A percentile compares a stretch with the other conserved stretches of the same genome.
phyloP scores from a whole-genome alignment of 2,113 vertebrate species.

The Ivindomyrus marchei region DNA sequence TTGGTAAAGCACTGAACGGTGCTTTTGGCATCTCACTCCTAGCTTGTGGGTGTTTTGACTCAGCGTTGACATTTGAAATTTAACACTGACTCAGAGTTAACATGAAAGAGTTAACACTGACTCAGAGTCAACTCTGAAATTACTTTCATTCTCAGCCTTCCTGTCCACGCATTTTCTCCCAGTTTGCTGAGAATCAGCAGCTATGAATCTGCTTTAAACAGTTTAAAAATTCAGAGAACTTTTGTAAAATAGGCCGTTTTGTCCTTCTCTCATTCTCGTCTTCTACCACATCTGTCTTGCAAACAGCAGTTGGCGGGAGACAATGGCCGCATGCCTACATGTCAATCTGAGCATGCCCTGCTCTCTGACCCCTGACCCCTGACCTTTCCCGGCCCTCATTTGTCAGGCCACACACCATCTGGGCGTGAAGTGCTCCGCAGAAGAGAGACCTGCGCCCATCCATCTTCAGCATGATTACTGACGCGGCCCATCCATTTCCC shows the following conservation, averaged over 20 bases:
- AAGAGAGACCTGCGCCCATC: constrained; percentile 22
- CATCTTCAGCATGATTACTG: constrained; percentile 31
- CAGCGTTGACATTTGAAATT: background rate
- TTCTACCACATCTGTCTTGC: constrained; percentile 15
- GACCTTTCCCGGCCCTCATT: constrained; percentile 43
- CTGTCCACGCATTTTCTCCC: background rate
- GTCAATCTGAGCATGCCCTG: constrained; percentile 32
- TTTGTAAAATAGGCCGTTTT: background rate
- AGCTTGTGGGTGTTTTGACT: background rate
- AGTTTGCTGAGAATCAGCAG: background rate
- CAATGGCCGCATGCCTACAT: constrained; percentile 32
- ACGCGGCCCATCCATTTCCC: background rate
- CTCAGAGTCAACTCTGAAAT: background rate
- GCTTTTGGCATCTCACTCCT: background rate
- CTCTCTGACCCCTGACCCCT: constrained; percentile 24
- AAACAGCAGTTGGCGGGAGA: background rate
- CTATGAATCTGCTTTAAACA: background rate
- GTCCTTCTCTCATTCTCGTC: background rate
- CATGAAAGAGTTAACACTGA: background rate
- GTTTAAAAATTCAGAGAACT: constrained; percentile 4
- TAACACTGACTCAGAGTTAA: background rate
- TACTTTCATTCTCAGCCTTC: background rate
- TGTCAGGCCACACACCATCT: constrained; percentile 46
- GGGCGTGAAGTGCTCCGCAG: constrained; percentile 19
- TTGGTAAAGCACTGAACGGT: background rate